Percentiles rank a stretch among this genome's conserved stretches.
Conservation (phyloP, 2,113 vertebrate genomes). For the Tychaedon coryphoeus region DNA sequence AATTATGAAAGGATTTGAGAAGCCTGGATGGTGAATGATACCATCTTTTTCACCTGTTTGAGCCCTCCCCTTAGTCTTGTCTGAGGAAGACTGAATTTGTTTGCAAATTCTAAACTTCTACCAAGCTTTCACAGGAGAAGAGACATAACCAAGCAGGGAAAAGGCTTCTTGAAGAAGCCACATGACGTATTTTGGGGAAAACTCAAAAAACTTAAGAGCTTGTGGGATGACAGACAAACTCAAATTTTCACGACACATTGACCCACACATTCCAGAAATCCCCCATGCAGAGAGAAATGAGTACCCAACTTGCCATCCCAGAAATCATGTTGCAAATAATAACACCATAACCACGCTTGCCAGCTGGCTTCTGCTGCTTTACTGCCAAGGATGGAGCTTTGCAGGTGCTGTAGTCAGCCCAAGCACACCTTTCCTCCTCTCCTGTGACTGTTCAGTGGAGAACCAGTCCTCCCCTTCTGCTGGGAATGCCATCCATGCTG, state of each 20-base stretch:
- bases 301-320: neutral
- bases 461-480: neutral
- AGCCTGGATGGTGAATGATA: neutral
- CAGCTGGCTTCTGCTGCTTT: neutral
- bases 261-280: neutral
- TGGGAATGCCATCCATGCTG: neutral
- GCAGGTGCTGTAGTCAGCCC: neutral
- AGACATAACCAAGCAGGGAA: neutral
- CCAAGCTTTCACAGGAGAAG: neutral
- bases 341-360: neutral
- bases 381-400: neutral
- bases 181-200: neutral
- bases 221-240: neutral
- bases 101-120: neutral
- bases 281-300: neutral
- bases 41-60: neutral
- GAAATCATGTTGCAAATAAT: neutral
- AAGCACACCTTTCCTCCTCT: neutral
- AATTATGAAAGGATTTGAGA: neutral
- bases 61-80: neutral
- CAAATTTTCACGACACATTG: neutral
- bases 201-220: neutral
- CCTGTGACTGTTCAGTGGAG: accelerated
- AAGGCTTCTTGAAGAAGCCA: neutral
- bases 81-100: neutral